Percentiles rank a stretch among this genome's conserved stretches.
Conservation (phyloP, 1,140 invertebrate species). For the Megalonaias nervosa region DNA sequence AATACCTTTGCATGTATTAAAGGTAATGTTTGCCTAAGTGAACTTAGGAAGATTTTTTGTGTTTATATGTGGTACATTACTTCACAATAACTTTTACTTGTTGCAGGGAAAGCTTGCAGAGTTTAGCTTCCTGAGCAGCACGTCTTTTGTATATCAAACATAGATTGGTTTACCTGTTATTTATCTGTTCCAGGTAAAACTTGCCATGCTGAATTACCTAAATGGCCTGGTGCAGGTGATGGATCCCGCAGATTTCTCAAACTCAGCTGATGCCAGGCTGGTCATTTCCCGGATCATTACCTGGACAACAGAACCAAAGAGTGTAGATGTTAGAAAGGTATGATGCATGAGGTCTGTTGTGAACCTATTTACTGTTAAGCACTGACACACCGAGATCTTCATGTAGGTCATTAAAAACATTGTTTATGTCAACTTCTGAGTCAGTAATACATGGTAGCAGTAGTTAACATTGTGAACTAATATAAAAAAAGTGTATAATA, state of each 20-base stretch:
- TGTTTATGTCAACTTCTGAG: no score
- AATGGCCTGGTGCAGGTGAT: conserved; percentile 67
- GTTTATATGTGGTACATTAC: background rate
- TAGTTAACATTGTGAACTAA: no score
- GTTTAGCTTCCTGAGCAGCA: no score
- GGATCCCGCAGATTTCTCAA: conserved; percentile 70
- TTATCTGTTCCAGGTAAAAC: conserved; percentile 66
- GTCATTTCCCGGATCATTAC: conserved; percentile 75
- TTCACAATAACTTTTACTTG: background rate
- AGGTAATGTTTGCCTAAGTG: background rate
- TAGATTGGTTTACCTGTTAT: background rate
- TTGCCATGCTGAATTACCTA: conserved; percentile 71
- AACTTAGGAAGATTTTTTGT: background rate
- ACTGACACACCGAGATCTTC: no score
- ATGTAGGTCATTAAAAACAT: no score
- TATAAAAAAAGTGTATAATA: no score
- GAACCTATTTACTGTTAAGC: no score
- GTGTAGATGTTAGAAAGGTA: conserved; percentile 81
- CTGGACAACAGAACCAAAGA: conserved; percentile 75
- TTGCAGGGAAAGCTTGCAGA: no score
- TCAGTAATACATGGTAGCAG: no score
- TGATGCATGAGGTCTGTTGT: no score
- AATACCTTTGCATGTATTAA: background rate
- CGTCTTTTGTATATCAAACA: no score
- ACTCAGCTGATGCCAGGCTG: conserved; percentile 70